Conservation (phyloP, 2,888 invertebrate genomes). For the Piscicola geometra region DNA sequence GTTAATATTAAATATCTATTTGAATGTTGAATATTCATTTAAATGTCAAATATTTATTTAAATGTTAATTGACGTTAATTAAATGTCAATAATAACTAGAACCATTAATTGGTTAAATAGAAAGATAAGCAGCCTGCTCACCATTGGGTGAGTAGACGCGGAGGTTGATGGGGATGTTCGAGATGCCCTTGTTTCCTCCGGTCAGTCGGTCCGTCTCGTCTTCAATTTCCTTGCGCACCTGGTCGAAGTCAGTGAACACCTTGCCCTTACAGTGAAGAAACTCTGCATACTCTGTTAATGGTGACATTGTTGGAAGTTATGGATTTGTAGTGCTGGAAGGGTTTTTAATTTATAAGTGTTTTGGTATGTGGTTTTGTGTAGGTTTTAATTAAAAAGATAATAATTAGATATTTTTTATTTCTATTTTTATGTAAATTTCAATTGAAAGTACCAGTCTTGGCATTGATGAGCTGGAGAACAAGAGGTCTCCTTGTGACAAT, state of each 20-base stretch:
- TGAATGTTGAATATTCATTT: too few relatives aligned
- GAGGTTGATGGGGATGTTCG: constrained; percentile 94
- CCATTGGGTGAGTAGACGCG: constrained; percentile 97
- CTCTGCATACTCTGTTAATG: constrained; percentile 86
- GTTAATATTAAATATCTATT: too few relatives aligned
- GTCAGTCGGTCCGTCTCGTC: constrained; percentile 95
- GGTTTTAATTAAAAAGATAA: too few relatives aligned
- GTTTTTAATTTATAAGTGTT: not conserved
- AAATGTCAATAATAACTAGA: too few relatives aligned
- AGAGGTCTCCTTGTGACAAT: constrained; percentile 94
- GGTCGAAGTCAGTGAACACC: constrained; percentile 90
- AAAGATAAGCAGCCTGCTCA: too few relatives aligned
- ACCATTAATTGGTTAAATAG: too few relatives aligned
- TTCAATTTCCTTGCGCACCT: constrained; percentile 89
- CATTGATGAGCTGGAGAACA: constrained; percentile 61
- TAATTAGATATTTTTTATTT: too few relatives aligned
- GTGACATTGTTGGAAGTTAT: not conserved
- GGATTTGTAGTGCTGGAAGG: not conserved
- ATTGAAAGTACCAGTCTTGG: constrained; percentile 49
- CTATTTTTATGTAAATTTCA: too few relatives aligned
- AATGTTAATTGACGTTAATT: too few relatives aligned
- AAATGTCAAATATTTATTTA: too few relatives aligned
- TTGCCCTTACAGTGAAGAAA: constrained; percentile 97
- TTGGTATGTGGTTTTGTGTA: not conserved
- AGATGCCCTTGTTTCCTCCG: constrained; percentile 96